Percentiles rank a stretch among this genome's conserved stretches.
These are phyloP conservation scores for Laothoe populi DNA, from an alignment of 2,888 invertebrate species.

Conservation along the genomic window DNA sequence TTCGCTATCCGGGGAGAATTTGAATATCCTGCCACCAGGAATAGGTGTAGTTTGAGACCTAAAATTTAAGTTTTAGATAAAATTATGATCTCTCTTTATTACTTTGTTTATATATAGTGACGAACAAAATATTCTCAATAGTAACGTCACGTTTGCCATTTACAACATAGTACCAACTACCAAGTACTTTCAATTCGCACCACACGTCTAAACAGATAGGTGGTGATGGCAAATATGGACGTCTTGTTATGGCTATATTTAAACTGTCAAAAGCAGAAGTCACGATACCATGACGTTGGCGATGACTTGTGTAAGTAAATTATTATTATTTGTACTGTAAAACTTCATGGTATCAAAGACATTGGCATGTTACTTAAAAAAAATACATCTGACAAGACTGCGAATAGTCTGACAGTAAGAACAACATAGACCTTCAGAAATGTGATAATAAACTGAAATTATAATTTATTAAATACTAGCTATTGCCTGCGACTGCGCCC, in stretches of 20 bases:
- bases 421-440: too few relatives aligned
- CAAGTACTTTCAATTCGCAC: constrained; percentile 15
- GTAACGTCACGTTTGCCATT: neutral
- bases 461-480: too few relatives aligned
- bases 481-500: too few relatives aligned
- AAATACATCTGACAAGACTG: neutral
- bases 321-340: neutral
- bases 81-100: neutral
- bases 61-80: too few relatives aligned
- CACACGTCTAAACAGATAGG: constrained; percentile 4
- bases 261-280: constrained; percentile 20
- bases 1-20: too few relatives aligned
- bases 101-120: neutral
- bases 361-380: neutral
- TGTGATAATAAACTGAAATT: too few relatives aligned
- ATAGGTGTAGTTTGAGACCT: too few relatives aligned
- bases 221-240: constrained; percentile 8
- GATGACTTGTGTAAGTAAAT: neutral
- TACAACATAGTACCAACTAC: neutral
- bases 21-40: too few relatives aligned
- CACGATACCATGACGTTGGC: constrained; percentile 10
- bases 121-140: constrained; percentile 6
- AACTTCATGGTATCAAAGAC: neutral
- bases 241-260: constrained; percentile 13
- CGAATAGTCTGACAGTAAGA: too few relatives aligned